Evolutionary conservation across 2,888 invertebrate genomes (phyloP).

Genomic region (Drosophila nigricruria): DNA sequence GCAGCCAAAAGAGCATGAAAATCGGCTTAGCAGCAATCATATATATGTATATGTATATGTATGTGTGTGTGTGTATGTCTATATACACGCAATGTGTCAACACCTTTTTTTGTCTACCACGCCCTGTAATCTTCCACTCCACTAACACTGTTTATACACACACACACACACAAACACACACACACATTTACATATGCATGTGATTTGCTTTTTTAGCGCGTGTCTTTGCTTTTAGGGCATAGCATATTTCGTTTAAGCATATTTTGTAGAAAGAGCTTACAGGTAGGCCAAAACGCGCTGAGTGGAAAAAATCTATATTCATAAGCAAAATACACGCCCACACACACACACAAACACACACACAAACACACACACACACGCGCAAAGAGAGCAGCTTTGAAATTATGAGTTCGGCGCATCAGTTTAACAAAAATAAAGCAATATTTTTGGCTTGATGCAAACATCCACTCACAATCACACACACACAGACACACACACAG

Average conservation of each 20-base stretch:
- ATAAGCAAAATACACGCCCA: slow-evolving; percentile 41
- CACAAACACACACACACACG: slow-evolving; percentile 10
- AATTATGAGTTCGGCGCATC: slow-evolving; percentile 35
- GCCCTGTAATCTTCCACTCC: slow-evolving; percentile 51
- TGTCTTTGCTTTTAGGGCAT: slow-evolving; percentile 54
- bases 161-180: slow-evolving; percentile 16
- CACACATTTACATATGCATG: slow-evolving; percentile 35
- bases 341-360: slow-evolving; percentile 11
- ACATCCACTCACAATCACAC: slow-evolving; percentile 8
- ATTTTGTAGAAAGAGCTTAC: slow-evolving; percentile 1
- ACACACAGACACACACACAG: slow-evolving; percentile 15
- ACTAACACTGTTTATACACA: slow-evolving; percentile 38
- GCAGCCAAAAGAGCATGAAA: slow-evolving; percentile 21
- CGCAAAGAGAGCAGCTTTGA: not conserved
- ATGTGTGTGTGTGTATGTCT: slow-evolving; percentile 1
- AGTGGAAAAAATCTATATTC: slow-evolving; percentile 74
- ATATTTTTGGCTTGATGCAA: slow-evolving; percentile 43
- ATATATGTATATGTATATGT: slow-evolving; percentile 12
- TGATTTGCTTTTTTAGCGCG: slow-evolving; percentile 42
- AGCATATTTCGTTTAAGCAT: slow-evolving; percentile 46
- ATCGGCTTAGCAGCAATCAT: slow-evolving; percentile 66
- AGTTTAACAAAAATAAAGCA: slow-evolving; percentile 54
- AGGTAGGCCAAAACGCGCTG: slow-evolving; percentile 30
- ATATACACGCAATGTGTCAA: slow-evolving; percentile 71
- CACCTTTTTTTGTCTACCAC: slow-evolving; percentile 61